Percentiles rank a stretch among this genome's conserved stretches.
phyloP scores from a whole-genome alignment of 2,888 invertebrate species.

The Apodemia zela region DNA sequence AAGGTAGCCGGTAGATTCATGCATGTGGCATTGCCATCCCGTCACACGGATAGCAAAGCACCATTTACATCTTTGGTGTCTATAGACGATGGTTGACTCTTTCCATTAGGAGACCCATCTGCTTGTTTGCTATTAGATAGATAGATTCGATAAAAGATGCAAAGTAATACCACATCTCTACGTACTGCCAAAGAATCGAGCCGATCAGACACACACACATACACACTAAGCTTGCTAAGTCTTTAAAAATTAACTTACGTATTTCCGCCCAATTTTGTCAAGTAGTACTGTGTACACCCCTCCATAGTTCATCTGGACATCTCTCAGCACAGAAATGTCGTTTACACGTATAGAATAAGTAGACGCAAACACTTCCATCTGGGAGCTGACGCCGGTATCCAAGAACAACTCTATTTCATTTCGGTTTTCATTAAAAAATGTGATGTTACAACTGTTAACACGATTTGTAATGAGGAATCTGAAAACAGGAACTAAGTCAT shows the following conservation, averaged over 20 bases:
- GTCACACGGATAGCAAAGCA: too few species aligned
- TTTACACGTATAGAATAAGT: slow-evolving; percentile 43
- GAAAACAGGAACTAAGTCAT: slow-evolving; percentile 25
- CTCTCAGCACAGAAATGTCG: slow-evolving; percentile 30
- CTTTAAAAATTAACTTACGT: slow-evolving; percentile 42
- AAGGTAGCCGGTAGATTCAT: too few species aligned
- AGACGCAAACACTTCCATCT: slow-evolving; percentile 52
- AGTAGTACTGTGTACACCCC: slow-evolving; percentile 53
- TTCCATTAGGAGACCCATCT: too few species aligned
- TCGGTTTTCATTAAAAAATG: slow-evolving; percentile 45
- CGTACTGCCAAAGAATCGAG: too few species aligned
- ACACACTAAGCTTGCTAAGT: too few species aligned
- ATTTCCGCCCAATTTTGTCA: slow-evolving; percentile 35
- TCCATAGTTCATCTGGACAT: slow-evolving; percentile 46
- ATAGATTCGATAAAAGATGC: too few species aligned
- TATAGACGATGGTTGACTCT: too few species aligned
- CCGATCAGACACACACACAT: too few species aligned
- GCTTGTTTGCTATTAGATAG: too few species aligned
- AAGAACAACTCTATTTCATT: slow-evolving; percentile 44
- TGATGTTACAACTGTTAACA: slow-evolving; percentile 37
- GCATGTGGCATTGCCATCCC: too few species aligned
- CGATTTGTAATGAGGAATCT: slow-evolving; percentile 43
- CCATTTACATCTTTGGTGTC: too few species aligned
- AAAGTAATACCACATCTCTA: too few species aligned
- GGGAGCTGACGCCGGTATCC: slow-evolving; percentile 38